phyloP scores from a whole-genome alignment of 2,888 invertebrate species.

The Oligia fasciuncula region DNA sequence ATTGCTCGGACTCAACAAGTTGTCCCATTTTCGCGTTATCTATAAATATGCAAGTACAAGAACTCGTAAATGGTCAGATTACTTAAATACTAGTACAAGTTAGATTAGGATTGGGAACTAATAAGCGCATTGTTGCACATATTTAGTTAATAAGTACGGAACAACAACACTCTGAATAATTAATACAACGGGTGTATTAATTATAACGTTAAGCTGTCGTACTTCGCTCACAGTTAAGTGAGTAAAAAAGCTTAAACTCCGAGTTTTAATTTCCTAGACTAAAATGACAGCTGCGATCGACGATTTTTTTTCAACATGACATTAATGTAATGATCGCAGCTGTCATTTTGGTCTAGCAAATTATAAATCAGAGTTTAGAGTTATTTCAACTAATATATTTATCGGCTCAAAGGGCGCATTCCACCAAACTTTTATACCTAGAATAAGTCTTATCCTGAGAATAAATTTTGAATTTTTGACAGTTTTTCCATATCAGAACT shows the following conservation, averaged over 20 bases:
- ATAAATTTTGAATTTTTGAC: too few relatives aligned
- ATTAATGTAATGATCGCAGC: not conserved
- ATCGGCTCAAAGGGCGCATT: not conserved
- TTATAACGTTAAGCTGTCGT: not conserved
- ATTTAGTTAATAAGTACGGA: conserved; percentile 19
- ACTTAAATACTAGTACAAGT: conserved; percentile 10
- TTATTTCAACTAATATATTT: not conserved
- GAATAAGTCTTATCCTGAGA: too few relatives aligned
- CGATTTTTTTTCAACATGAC: not conserved
- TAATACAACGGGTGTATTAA: not conserved
- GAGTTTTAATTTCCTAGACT: not conserved
- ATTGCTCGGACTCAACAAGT: conserved; percentile 6
- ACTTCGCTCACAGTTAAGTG: not conserved
- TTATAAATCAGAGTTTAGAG: not conserved
- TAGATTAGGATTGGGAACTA: conserved; percentile 9
- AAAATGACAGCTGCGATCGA: not conserved
- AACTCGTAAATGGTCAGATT: not conserved
- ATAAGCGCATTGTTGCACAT: conserved; percentile 20
- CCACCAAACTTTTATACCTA: too few relatives aligned
- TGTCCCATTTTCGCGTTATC: conserved; percentile 18
- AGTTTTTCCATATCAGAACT: too few relatives aligned
- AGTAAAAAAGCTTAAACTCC: not conserved
- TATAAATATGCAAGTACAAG: conserved; percentile 6
- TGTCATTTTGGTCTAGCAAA: not conserved
- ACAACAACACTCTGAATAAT: conserved; percentile 1